These are phyloP conservation scores for Cyrtorhinus lividipennis DNA, from an alignment of 1,140 invertebrate genomes.

Conservation along the genomic window DNA sequence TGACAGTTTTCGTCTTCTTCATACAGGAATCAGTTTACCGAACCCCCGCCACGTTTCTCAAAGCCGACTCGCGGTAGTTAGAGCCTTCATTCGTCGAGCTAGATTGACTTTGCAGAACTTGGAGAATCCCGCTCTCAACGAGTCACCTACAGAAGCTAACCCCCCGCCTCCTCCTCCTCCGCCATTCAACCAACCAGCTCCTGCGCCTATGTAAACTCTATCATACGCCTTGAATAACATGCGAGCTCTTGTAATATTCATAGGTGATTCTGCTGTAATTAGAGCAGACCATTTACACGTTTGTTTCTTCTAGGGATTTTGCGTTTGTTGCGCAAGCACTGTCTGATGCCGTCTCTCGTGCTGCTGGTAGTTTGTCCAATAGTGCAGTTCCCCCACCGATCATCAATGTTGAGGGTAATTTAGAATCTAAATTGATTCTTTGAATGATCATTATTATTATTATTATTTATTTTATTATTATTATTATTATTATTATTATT, in stretches of 20 bases:
- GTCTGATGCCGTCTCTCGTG: background rate
- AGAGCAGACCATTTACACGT: no score
- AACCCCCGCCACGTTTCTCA: slow-evolving; percentile 32
- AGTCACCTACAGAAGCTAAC: slow-evolving; percentile 16
- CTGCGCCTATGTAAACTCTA: background rate
- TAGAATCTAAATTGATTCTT: background rate
- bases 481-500: no score
- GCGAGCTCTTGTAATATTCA: no score
- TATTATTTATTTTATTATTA: background rate
- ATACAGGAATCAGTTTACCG: slow-evolving; percentile 29
- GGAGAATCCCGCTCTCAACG: slow-evolving; percentile 29
- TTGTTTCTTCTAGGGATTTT: background rate
- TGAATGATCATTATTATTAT: background rate
- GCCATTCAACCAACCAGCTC: background rate
- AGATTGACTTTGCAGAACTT: slow-evolving; percentile 31
- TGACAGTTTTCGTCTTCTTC: background rate
- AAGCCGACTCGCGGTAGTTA: slow-evolving; percentile 31
- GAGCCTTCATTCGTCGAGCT: slow-evolving; percentile 33
- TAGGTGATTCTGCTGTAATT: no score
- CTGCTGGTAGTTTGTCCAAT: background rate
- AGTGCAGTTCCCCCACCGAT: slow-evolving; percentile 8
- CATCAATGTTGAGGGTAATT: slow-evolving; percentile 19
- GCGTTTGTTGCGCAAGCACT: slow-evolving; percentile 8
- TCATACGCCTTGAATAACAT: no score
- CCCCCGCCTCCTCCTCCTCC: slow-evolving; percentile 3